Percentiles rank a stretch among this genome's conserved stretches.
Conservation (phyloP, 2,888 invertebrate species). For the Trichacis sp. region DNA sequence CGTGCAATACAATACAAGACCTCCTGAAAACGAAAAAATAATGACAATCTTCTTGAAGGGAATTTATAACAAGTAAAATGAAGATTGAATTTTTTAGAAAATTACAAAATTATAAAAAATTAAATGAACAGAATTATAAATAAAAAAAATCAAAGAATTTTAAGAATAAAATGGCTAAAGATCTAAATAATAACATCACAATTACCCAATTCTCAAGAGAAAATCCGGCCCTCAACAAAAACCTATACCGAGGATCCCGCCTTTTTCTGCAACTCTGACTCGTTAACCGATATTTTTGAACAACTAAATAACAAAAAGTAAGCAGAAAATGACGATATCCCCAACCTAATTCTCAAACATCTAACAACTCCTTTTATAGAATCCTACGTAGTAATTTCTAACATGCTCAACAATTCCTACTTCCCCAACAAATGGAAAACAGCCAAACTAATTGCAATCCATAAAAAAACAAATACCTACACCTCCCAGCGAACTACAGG, state of each 20-base stretch:
- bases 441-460: constrained; percentile 43
- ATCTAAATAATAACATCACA: not conserved
- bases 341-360: constrained; percentile 27
- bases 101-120: constrained; percentile 12
- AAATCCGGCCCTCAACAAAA: constrained; percentile 13
- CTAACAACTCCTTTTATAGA: constrained; percentile 4
- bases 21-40: too few species aligned
- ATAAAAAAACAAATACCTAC: constrained; percentile 22
- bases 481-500: constrained; percentile 32
- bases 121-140: not conserved
- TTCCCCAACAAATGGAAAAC: constrained; percentile 48
- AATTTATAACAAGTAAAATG: constrained; percentile 12
- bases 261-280: constrained; percentile 12
- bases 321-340: constrained; percentile 26
- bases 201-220: constrained; percentile 7
- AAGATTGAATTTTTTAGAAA: constrained; percentile 16
- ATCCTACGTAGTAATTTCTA: constrained; percentile 26
- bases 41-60: constrained; percentile 18
- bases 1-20: too few species aligned
- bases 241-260: not conserved
- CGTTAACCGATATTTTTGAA: constrained; percentile 16
- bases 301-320: constrained; percentile 37
- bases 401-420: constrained; percentile 43
- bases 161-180: not conserved
- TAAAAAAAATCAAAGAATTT: not conserved